Conservation (phyloP, 1,140 invertebrate genomes). For the Formica selysi region DNA sequence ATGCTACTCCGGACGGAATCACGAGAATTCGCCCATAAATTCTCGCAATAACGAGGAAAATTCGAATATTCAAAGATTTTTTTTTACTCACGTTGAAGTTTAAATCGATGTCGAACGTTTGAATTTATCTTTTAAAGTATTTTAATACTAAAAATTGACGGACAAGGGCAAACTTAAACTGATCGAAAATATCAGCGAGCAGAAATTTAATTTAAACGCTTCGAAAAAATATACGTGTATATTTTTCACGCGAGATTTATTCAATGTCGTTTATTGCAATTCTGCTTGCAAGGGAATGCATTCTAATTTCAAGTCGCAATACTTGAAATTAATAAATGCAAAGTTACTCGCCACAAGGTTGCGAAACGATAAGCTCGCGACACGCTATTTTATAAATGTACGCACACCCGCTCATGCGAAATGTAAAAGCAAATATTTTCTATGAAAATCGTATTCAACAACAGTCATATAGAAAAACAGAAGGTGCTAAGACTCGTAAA, state of each 20-base stretch:
- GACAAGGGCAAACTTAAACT: not conserved
- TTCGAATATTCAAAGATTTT: not conserved
- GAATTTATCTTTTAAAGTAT: not conserved
- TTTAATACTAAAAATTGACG: not conserved
- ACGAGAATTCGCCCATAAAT: not conserved
- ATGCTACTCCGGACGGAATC: not conserved
- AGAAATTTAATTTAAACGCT: not conserved
- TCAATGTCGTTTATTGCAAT: conserved; percentile 13
- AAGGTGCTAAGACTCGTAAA: not conserved
- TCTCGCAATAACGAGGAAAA: not conserved
- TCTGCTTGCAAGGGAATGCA: not conserved
- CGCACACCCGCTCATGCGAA: not conserved
- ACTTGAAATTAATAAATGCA: conserved; percentile 53
- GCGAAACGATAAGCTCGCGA: conserved; percentile 20
- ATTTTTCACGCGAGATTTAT: conserved; percentile 1
- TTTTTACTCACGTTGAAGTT: no score
- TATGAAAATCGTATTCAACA: conserved; percentile 47
- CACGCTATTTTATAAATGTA: conserved; percentile 36
- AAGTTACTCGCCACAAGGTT: conserved; percentile 39
- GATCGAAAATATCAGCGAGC: not conserved
- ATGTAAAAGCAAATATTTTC: conserved; percentile 30
- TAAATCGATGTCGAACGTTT: not conserved
- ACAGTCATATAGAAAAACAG: not conserved
- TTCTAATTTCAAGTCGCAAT: not conserved
- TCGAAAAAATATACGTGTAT: not conserved